Percentiles rank a stretch among this genome's conserved stretches.
These are phyloP conservation scores for Metopolophium dirhodum DNA, from an alignment of 1,140 invertebrate genomes.

Conservation along the genomic window DNA sequence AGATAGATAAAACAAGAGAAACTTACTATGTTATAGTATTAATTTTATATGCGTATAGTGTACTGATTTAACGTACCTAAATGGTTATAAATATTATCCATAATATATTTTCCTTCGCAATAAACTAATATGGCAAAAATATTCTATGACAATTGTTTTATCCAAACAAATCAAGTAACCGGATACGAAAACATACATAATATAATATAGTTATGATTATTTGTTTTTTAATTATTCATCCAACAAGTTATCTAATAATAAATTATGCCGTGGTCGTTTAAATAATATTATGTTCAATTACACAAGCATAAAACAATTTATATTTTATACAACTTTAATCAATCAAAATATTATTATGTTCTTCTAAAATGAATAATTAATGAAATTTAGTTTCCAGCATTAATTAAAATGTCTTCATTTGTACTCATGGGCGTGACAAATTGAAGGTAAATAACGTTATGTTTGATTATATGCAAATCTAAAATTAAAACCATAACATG, in stretches of 20 bases:
- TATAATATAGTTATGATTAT: neutral
- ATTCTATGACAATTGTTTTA: neutral
- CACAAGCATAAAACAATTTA: neutral
- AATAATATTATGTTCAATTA: neutral
- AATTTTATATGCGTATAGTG: neutral
- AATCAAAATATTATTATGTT: neutral
- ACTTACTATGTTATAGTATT: neutral
- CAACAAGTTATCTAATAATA: neutral
- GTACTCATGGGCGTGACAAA: neutral
- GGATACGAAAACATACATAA: neutral
- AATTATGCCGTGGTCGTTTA: neutral
- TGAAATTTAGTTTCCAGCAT: neutral
- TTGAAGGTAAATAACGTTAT: neutral
- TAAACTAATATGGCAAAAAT: neutral
- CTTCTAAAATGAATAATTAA: neutral
- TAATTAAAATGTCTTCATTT: neutral
- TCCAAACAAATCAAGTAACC: neutral
- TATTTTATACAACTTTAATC: neutral
- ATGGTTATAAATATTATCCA: neutral
- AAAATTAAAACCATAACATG: neutral
- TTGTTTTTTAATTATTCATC: neutral
- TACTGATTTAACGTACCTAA: neutral
- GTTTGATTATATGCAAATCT: neutral
- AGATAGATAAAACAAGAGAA: constrained; percentile 3
- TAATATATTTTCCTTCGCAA: neutral